These are phyloP conservation scores for Mohoua ochrocephala DNA, from an alignment of 2,113 vertebrate genomes.

Conservation along the genomic window DNA sequence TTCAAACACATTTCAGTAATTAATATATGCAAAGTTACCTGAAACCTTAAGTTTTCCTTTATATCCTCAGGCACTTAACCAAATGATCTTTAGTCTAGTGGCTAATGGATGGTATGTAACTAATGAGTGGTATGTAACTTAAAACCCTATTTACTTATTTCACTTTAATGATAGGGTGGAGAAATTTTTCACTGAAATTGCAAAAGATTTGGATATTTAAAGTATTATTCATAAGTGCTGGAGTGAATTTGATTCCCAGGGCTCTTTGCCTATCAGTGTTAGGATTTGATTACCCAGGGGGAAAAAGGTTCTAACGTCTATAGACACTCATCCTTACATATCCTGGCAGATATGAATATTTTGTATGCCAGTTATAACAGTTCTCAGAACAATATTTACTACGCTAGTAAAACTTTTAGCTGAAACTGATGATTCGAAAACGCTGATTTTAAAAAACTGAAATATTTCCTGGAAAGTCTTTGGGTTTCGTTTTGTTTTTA, in stretches of 20 bases:
- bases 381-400: neutral
- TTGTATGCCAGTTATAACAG: neutral
- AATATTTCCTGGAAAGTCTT: neutral
- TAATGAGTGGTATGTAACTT: neutral
- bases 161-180: neutral
- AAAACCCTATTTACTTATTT: neutral
- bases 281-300: neutral
- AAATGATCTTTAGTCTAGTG: neutral
- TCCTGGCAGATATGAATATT: neutral
- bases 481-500: neutral
- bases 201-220: neutral
- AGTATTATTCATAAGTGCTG: neutral
- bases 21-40: neutral
- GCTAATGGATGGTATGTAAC: neutral
- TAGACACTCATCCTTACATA: neutral
- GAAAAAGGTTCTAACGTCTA: neutral
- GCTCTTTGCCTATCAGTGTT: neutral
- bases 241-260: neutral
- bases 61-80: neutral
- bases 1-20: neutral
- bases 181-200: neutral
- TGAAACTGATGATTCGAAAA: neutral
- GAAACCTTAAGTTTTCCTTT: neutral
- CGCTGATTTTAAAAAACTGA: neutral
- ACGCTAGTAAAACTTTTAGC: neutral